Percentiles rank a stretch among this genome's conserved stretches.
Evolutionary conservation across 2,113 vertebrate species (phyloP).

Genomic region (Gymnorhina tibicen): DNA sequence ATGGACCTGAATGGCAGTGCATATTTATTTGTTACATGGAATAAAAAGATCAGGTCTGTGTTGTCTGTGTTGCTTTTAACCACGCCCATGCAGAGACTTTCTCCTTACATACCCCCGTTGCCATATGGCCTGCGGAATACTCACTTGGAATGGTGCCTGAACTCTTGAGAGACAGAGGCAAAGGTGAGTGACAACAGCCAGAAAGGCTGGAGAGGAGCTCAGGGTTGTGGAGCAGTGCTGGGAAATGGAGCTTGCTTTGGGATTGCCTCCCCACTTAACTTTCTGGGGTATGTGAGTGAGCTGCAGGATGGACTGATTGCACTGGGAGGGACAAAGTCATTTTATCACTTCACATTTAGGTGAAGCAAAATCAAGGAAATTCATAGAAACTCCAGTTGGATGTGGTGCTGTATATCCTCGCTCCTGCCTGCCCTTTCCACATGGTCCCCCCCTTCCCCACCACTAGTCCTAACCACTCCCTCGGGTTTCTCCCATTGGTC

Average conservation of each 20-base stretch:
- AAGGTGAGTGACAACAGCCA: neutral
- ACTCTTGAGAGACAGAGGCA: neutral
- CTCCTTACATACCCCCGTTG: neutral
- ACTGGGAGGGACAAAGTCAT: neutral
- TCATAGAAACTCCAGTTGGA: neutral
- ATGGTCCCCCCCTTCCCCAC: too few relatives aligned
- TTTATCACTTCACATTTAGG: neutral
- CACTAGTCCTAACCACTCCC: too few relatives aligned
- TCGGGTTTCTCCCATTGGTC: too few relatives aligned
- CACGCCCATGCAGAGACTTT: neutral
- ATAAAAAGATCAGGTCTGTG: neutral
- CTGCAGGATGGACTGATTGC: neutral
- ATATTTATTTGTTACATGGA: neutral
- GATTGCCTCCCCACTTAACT: neutral
- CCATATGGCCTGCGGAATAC: neutral
- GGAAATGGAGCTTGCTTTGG: neutral
- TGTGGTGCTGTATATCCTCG: too few relatives aligned
- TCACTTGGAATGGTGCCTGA: neutral
- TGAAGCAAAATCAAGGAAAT: neutral
- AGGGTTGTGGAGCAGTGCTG: rapidly evolving
- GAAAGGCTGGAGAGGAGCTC: neutral
- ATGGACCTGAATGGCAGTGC: neutral
- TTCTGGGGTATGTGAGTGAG: neutral
- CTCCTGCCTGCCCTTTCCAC: too few relatives aligned
- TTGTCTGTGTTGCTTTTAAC: neutral